A percentile compares a stretch with the other conserved stretches of the same genome.
These are phyloP conservation scores for Hyles vespertilio DNA, from an alignment of 1,140 invertebrate genomes.

Conservation along the genomic window DNA sequence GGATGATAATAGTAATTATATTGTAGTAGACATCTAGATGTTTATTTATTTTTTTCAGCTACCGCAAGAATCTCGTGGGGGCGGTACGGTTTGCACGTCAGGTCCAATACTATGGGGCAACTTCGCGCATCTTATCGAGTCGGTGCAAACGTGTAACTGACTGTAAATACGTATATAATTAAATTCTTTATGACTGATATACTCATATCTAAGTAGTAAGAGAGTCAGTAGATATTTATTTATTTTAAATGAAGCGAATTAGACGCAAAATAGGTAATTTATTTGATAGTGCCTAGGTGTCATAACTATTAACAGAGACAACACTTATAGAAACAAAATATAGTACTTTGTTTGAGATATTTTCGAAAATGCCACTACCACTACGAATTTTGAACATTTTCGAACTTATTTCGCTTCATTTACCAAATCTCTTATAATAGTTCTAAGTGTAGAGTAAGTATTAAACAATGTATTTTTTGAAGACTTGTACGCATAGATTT, in stretches of 20 bases:
- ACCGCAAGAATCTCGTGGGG: slow-evolving; percentile 85
- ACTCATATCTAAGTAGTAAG: not conserved
- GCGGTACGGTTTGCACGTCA: slow-evolving; percentile 86
- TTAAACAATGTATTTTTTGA: too few relatives aligned
- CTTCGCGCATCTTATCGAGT: slow-evolving; percentile 64
- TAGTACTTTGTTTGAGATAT: too few relatives aligned
- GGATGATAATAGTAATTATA: too few relatives aligned
- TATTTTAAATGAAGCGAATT: not conserved
- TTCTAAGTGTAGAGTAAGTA: too few relatives aligned
- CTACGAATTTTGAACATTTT: too few relatives aligned
- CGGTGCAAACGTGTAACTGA: slow-evolving; percentile 60
- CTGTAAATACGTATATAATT: not conserved
- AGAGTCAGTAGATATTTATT: not conserved
- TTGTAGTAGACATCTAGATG: not conserved
- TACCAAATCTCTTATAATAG: too few relatives aligned
- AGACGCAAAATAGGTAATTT: not conserved
- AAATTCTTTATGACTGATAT: slow-evolving; percentile 1
- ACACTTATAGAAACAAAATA: too few relatives aligned
- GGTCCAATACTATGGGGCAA: slow-evolving; percentile 69
- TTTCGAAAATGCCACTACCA: too few relatives aligned
- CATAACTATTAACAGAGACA: too few relatives aligned
- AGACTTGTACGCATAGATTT: too few relatives aligned
- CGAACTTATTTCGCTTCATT: too few relatives aligned
- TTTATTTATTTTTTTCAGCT: slow-evolving; percentile 69
- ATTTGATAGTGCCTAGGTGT: too few relatives aligned